A percentile compares a stretch with the other conserved stretches of the same genome.
phyloP scores from a whole-genome alignment of 2,888 invertebrate species.

The Chrysodeixis includens region DNA sequence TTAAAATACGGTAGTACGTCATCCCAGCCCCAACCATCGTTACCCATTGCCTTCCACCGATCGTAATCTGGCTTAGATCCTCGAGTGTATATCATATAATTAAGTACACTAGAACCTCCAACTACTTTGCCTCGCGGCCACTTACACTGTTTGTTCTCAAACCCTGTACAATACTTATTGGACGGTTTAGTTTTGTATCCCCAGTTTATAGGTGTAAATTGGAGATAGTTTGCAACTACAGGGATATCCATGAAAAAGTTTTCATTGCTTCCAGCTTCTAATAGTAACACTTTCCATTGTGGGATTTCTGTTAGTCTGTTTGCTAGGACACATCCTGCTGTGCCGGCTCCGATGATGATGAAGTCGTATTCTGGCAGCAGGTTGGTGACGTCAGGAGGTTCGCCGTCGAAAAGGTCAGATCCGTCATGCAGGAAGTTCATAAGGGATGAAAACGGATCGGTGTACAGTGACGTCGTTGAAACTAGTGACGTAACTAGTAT shows the following conservation, averaged over 20 bases:
- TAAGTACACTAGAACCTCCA: slow-evolving; percentile 94
- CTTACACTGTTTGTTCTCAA: slow-evolving; percentile 92
- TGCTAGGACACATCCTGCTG: slow-evolving; percentile 91
- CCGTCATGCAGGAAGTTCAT: slow-evolving; percentile 88
- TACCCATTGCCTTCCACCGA: slow-evolving; percentile 92
- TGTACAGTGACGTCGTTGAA: slow-evolving; percentile 66
- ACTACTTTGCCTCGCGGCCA: slow-evolving; percentile 95
- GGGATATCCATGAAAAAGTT: slow-evolving; percentile 93
- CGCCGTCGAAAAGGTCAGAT: slow-evolving; percentile 80
- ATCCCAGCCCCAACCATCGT: slow-evolving; percentile 92
- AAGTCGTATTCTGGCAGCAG: slow-evolving; percentile 88
- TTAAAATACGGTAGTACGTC: slow-evolving; percentile 93
- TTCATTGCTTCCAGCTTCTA: slow-evolving; percentile 91
- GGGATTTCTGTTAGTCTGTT: slow-evolving; percentile 90
- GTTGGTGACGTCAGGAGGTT: slow-evolving; percentile 86
- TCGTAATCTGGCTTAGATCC: slow-evolving; percentile 93
- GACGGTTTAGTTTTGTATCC: slow-evolving; percentile 94
- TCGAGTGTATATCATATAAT: slow-evolving; percentile 94
- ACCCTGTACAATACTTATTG: slow-evolving; percentile 91
- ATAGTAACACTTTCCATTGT: slow-evolving; percentile 85
- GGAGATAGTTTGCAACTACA: slow-evolving; percentile 91
- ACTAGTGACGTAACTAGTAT: slow-evolving; percentile 62
- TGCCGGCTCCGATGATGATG: slow-evolving; percentile 90
- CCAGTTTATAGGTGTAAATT: slow-evolving; percentile 93
- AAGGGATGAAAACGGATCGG: slow-evolving; percentile 81